A percentile compares a stretch with the other conserved stretches of the same genome.
Evolutionary conservation across 2,888 invertebrate species (phyloP).

Genomic region (Bombylius discolor): DNA sequence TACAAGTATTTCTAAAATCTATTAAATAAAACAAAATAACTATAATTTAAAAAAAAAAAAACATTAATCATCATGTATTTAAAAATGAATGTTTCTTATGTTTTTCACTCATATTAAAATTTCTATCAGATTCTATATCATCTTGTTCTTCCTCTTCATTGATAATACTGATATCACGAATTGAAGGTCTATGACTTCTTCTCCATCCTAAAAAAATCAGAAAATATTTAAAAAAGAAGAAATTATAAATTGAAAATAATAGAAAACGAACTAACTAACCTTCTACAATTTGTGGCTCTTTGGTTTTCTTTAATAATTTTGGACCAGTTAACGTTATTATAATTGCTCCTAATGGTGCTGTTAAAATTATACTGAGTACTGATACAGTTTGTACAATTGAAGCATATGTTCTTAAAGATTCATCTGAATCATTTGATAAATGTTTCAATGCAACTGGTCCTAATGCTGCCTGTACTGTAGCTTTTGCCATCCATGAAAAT

Average conservation of each 20-base stretch:
- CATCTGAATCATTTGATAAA: slow-evolving; percentile 36
- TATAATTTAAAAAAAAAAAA: too few species aligned
- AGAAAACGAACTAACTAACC: slow-evolving; percentile 30
- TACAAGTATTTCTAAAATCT: too few species aligned
- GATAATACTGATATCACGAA: slow-evolving; percentile 76
- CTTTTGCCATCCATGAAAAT: slow-evolving; percentile 90
- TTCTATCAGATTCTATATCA: slow-evolving; percentile 27
- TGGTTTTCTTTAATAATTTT: slow-evolving; percentile 62
- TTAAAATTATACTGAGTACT: slow-evolving; percentile 69
- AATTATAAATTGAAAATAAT: background rate
- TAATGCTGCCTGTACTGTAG: slow-evolving; percentile 89
- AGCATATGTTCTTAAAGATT: slow-evolving; percentile 47
- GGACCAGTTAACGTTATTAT: slow-evolving; percentile 69
- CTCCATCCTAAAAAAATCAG: slow-evolving; percentile 48
- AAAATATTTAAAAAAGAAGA: background rate
- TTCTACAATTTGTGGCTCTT: slow-evolving; percentile 51
- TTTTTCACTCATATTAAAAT: slow-evolving; percentile 27
- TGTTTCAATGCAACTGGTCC: slow-evolving; percentile 64
- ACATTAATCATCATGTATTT: background rate
- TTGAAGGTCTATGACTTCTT: slow-evolving; percentile 66
- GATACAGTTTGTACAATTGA: slow-evolving; percentile 61
- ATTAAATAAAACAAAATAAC: too few species aligned
- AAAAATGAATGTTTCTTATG: background rate
- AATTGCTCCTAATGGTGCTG: slow-evolving; percentile 73
- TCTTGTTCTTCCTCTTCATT: slow-evolving; percentile 66